Base-by-base conservation (phyloP, 2,113 vertebrate genomes). In the Tautogolabrus adspersus region DNA sequence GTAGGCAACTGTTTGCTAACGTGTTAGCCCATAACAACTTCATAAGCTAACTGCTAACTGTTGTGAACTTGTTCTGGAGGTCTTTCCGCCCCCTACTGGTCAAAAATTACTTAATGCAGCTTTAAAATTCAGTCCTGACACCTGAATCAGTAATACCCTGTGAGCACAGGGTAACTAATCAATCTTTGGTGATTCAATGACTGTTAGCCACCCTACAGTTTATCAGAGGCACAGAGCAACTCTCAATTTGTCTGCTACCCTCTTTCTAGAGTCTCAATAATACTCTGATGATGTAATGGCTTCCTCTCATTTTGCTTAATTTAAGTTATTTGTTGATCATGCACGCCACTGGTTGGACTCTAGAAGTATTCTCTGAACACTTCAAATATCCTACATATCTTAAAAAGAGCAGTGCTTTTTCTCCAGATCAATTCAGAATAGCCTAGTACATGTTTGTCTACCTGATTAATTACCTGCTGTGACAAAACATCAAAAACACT, bases 1-100 rank as follows among this genome's bases (percentile, higher is more conserved):
- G 91, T 93, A 93, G 89, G 90, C 88, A 89, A 91, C 86, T 87
- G 91, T 91, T 93, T 93, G 91, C 87, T 91, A 90, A 91, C 85
- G 77, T 84, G 90, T 90, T 87, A 91, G 88, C 85, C 47, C 89
- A 88, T 90, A 89, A 87, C 82, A 75, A 89, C 85, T 63, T 88
- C 76, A 90, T 90, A 84, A 93, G 89, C 85, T 88, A 90, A 87
- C 59, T 82, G 83, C 87, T 87, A 87, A 89, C 77, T 87, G 87
- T 90, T 89, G 88, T 91, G 86, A 87, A 82, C 77, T 65, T 91
- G 85, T 88, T 86, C 82, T 81, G 69, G 89, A 93, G n/a, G 90
- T 93, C 91, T 93, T 93, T 91, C 90, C 59, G 87, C 90, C 91
- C 91, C 86, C 86, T 81, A 91, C 89, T 93, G 91, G 91, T 91